Percentiles rank a stretch among this genome's conserved stretches.
These are phyloP conservation scores for Cinclus cinclus DNA, from an alignment of 2,113 vertebrate genomes.

Conservation along the genomic window DNA sequence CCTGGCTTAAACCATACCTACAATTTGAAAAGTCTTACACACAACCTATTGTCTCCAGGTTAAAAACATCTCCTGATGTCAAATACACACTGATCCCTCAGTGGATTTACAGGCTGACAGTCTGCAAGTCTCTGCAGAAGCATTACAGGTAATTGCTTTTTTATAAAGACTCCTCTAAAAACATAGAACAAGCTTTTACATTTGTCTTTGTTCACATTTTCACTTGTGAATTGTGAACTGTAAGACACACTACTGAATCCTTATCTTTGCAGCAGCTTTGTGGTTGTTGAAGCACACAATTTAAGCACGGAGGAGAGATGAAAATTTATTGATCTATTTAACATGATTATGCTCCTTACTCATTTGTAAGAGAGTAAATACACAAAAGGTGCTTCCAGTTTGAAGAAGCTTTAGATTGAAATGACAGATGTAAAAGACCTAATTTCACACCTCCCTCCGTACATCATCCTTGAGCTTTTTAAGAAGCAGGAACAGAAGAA, in stretches of 20 bases:
- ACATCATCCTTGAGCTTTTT: neutral
- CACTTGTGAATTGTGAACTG: neutral
- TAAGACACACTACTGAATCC: neutral
- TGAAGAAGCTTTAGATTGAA: neutral
- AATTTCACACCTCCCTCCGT: neutral
- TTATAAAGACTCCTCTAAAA: neutral
- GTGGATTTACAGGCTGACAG: neutral
- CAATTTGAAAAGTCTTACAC: neutral
- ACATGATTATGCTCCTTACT: neutral
- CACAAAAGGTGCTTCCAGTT: neutral
- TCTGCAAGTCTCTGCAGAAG: neutral
- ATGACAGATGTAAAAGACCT: neutral
- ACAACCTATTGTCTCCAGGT: neutral
- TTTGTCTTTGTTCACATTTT: neutral
- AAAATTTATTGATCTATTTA: neutral
- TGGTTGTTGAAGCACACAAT: neutral
- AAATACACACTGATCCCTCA: neutral
- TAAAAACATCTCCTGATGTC: neutral
- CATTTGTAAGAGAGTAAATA: neutral
- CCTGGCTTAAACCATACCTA: neutral
- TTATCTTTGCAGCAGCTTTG: neutral
- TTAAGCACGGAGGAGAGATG: neutral
- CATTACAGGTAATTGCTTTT: neutral
- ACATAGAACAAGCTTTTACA: neutral
- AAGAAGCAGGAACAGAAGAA: neutral